A percentile compares a stretch with the other conserved stretches of the same genome.
These are phyloP conservation scores for Microdon myrmicae DNA, from an alignment of 2,888 invertebrate genomes.

Conservation along the genomic window DNA sequence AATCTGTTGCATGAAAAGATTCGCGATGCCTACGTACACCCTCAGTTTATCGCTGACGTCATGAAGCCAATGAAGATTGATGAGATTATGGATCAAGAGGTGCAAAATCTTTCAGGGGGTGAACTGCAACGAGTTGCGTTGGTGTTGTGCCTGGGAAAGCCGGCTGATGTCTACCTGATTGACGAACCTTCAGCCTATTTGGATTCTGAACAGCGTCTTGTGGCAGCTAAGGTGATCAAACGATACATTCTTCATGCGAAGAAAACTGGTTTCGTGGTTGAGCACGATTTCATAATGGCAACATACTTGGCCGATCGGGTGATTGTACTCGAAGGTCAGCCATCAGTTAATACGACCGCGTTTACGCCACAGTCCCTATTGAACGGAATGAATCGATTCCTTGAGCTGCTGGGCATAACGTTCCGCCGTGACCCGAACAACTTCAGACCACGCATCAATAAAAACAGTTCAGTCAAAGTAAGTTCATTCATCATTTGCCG, in stretches of 20 bases:
- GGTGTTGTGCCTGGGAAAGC: constrained; percentile 95
- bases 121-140: constrained; percentile 98
- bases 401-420: constrained; percentile 94
- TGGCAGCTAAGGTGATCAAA: constrained; percentile 99
- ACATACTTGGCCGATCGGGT: constrained; percentile 98
- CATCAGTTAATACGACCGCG: constrained; percentile 89
- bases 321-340: constrained; percentile 96
- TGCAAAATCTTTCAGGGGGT: constrained; percentile 98
- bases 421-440: constrained; percentile 99
- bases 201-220: constrained; percentile 99
- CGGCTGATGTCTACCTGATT: constrained; percentile 98
- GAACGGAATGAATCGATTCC: constrained; percentile 98
- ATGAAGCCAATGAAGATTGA: constrained; percentile 98
- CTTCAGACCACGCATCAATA: constrained; percentile 98
- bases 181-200: constrained; percentile 99
- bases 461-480: constrained; percentile 94
- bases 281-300: constrained; percentile 99
- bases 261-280: constrained; percentile 98
- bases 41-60: constrained; percentile 97
- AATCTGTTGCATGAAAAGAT: constrained; percentile 96
- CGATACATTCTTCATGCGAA: constrained; percentile 99
- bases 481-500: constrained; percentile 18
- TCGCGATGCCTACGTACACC: constrained; percentile 96
- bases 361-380: constrained; percentile 92
- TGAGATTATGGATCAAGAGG: constrained; percentile 97